A percentile compares a stretch with the other conserved stretches of the same genome.
Conservation (phyloP, 2,888 invertebrate genomes). For the Ectemnius continuus region DNA sequence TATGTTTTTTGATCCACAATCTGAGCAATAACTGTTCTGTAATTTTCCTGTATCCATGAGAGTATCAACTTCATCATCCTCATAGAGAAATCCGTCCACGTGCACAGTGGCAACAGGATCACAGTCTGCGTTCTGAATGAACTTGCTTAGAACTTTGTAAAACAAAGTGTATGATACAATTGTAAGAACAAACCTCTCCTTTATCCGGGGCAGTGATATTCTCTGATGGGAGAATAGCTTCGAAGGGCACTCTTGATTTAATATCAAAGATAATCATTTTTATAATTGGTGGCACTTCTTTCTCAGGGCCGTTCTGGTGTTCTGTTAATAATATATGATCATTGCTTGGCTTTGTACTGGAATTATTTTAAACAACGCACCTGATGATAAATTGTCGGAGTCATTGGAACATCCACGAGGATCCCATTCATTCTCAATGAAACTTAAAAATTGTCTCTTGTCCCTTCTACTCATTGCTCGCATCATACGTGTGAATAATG, state of each 20-base stretch:
- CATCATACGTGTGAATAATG: constrained; percentile 51
- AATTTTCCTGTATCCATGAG: constrained; percentile 79
- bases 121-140: constrained; percentile 80
- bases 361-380: no score
- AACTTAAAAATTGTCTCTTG: constrained; percentile 52
- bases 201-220: constrained; percentile 55
- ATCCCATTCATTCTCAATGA: constrained; percentile 55
- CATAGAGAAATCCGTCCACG: constrained; percentile 86
- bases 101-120: constrained; percentile 80
- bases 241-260: constrained; percentile 59
- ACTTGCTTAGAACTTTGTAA: constrained; percentile 33
- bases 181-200: constrained; percentile 61
- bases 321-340: no score
- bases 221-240: constrained; percentile 66
- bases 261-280: constrained; percentile 52
- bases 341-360: no score
- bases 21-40: constrained; percentile 79
- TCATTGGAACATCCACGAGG: constrained; percentile 13
- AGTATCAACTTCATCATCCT: constrained; percentile 82
- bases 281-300: constrained; percentile 49
- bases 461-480: constrained; percentile 41
- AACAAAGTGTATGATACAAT: neutral
- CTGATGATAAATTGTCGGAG: no score
- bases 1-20: constrained; percentile 80
- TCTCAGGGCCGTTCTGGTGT: no score